phyloP scores from a whole-genome alignment of 2,888 invertebrate genomes.

The Nomada goodeniana region DNA sequence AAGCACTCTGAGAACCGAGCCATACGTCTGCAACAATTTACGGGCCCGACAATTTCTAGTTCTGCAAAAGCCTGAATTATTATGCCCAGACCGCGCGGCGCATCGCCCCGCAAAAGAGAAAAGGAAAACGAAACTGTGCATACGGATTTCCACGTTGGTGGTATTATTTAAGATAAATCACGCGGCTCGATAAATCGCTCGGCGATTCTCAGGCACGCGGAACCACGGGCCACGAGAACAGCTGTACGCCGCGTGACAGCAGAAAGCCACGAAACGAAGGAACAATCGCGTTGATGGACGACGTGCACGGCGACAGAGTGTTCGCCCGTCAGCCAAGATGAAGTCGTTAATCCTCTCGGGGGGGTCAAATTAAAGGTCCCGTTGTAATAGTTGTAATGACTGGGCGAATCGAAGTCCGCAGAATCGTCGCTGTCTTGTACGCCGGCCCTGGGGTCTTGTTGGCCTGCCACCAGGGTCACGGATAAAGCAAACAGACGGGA shows the following conservation, averaged over 20 bases:
- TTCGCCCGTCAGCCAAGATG: slow-evolving; percentile 54
- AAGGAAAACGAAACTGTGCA: not conserved
- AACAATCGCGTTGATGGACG: slow-evolving; percentile 50
- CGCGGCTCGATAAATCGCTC: slow-evolving; percentile 8
- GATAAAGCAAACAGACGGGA: slow-evolving; percentile 64
- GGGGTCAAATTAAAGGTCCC: slow-evolving; percentile 69
- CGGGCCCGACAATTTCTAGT: not conserved
- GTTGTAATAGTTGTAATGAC: slow-evolving; percentile 71
- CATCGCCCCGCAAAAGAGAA: too few species aligned
- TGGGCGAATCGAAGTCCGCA: slow-evolving; percentile 66
- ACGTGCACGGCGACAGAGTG: slow-evolving; percentile 34
- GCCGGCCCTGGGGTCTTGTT: slow-evolving; percentile 50
- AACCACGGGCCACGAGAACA: slow-evolving; percentile 2
- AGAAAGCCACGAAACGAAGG: slow-evolving; percentile 32
- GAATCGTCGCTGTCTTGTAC: slow-evolving; percentile 61
- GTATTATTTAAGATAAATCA: slow-evolving; percentile 34
- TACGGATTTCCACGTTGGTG: not conserved
- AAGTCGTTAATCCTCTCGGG: slow-evolving; percentile 68
- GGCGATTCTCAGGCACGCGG: not conserved
- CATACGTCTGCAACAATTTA: not conserved
- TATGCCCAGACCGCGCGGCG: not conserved
- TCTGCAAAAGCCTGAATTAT: slow-evolving; percentile 10
- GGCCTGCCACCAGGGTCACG: slow-evolving; percentile 49
- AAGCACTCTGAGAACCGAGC: not conserved
- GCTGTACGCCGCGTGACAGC: slow-evolving; percentile 13